phyloP scores from a whole-genome alignment of 1,140 invertebrate species.

The Micrasema longulum region DNA sequence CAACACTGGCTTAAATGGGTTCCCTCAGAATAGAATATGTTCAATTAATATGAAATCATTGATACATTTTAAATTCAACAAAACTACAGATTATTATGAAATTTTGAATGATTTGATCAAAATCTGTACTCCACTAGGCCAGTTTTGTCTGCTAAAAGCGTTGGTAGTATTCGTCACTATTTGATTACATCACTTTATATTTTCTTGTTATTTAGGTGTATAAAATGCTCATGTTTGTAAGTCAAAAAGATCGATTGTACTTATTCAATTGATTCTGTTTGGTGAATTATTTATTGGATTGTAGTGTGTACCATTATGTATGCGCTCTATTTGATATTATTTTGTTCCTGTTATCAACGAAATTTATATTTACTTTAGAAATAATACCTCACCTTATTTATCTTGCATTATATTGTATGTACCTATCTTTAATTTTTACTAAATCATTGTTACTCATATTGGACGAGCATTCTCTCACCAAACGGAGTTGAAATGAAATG shows the following conservation, averaged over 20 bases:
- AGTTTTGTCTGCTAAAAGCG: too few relatives aligned
- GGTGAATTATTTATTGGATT: slow-evolving; percentile 30
- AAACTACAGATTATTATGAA: too few relatives aligned
- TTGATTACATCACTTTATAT: slow-evolving; percentile 12
- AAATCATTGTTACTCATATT: not conserved
- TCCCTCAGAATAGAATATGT: too few relatives aligned
- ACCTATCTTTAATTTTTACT: slow-evolving; percentile 2
- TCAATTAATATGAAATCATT: too few relatives aligned
- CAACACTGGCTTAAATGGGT: too few relatives aligned
- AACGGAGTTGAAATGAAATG: too few relatives aligned
- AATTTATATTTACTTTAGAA: slow-evolving; percentile 29
- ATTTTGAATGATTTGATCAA: too few relatives aligned
- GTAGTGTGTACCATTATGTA: not conserved
- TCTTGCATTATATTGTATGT: slow-evolving; percentile 31
- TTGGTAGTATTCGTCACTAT: not conserved
- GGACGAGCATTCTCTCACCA: not conserved
- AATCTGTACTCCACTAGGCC: too few relatives aligned
- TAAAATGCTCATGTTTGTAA: slow-evolving; percentile 23
- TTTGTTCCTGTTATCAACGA: slow-evolving; percentile 42
- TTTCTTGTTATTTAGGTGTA: slow-evolving; percentile 32
- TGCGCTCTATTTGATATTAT: slow-evolving; percentile 34
- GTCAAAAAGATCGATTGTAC: slow-evolving; percentile 19
- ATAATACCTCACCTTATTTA: slow-evolving; percentile 38
- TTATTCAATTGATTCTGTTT: slow-evolving; percentile 26
- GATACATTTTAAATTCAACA: too few relatives aligned